These are phyloP conservation scores for Gyrodactylus bullatarudis DNA, from an alignment of 1,140 invertebrate species.

Conservation along the genomic window DNA sequence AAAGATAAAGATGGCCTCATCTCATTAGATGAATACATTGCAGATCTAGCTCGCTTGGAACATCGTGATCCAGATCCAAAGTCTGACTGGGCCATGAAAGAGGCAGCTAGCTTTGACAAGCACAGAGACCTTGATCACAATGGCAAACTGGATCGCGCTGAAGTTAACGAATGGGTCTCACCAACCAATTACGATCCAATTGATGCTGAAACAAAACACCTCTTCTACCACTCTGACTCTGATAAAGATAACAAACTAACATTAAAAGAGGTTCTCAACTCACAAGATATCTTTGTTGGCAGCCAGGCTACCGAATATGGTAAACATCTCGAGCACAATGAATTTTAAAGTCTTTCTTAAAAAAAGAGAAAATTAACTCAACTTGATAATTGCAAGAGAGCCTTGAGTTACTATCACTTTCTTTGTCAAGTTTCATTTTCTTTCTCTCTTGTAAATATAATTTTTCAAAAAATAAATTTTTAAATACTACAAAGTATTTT, in stretches of 20 bases:
- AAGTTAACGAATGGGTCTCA: conserved; percentile 61
- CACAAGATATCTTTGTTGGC: neutral
- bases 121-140: conserved; percentile 48
- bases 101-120: conserved; percentile 45
- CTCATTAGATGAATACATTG: conserved; percentile 31
- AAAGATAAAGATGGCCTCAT: conserved; percentile 56
- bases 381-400: no score
- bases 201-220: conserved; percentile 62
- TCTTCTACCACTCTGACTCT: conserved; percentile 59
- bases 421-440: no score
- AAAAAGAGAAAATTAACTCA: no score
- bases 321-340: neutral
- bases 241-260: conserved; percentile 23
- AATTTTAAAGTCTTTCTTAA: no score
- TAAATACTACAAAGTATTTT: no score
- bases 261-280: neutral
- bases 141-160: conserved; percentile 48
- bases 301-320: conserved; percentile 4
- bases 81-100: conserved; percentile 81
- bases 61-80: conserved; percentile 15
- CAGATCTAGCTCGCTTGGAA: neutral
- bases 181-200: conserved; percentile 82
- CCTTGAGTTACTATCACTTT: no score
- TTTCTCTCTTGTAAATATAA: no score
- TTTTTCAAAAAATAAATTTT: no score